A percentile compares a stretch with the other conserved stretches of the same genome.
phyloP scores from a whole-genome alignment of 2,797 vertebrate species.

The Anguilla obscura region DNA sequence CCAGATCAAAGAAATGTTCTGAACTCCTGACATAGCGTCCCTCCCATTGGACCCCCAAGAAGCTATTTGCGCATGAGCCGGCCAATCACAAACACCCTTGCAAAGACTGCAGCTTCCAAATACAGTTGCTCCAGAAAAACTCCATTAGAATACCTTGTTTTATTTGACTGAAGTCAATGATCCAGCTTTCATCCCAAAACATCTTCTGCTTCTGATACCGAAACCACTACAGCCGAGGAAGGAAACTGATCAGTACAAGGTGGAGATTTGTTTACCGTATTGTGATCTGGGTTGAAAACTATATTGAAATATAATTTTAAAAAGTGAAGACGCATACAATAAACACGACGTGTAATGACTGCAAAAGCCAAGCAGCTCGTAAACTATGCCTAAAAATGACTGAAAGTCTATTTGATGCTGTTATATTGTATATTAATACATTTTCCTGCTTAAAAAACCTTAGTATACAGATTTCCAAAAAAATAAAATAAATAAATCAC shows the following conservation, averaged over 20 bases:
- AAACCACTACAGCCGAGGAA: conserved; percentile 70
- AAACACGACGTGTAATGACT: not conserved
- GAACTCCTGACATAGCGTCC: not conserved
- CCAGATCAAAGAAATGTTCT: not conserved
- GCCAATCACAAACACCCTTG: not conserved
- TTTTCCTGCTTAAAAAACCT: not conserved
- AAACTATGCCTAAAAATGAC: not conserved
- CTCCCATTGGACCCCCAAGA: not conserved
- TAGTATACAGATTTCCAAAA: not conserved
- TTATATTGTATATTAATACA: not conserved
- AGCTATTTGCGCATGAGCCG: not conserved
- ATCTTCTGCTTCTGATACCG: conserved; percentile 85
- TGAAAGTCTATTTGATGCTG: not conserved
- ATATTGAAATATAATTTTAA: not conserved
- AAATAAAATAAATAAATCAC: not conserved
- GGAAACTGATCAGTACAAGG: not conserved
- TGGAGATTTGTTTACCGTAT: not conserved
- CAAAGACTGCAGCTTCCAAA: not conserved
- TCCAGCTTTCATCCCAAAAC: conserved; percentile 86
- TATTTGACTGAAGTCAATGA: conserved; percentile 78
- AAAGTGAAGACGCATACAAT: not conserved
- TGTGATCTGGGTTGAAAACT: not conserved
- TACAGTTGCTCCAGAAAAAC: not conserved
- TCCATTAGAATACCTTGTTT: conserved; percentile 72
- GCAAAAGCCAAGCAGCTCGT: not conserved